These are phyloP conservation scores for Lophius piscatorius DNA, from an alignment of 2,113 vertebrate genomes.

Conservation along the genomic window DNA sequence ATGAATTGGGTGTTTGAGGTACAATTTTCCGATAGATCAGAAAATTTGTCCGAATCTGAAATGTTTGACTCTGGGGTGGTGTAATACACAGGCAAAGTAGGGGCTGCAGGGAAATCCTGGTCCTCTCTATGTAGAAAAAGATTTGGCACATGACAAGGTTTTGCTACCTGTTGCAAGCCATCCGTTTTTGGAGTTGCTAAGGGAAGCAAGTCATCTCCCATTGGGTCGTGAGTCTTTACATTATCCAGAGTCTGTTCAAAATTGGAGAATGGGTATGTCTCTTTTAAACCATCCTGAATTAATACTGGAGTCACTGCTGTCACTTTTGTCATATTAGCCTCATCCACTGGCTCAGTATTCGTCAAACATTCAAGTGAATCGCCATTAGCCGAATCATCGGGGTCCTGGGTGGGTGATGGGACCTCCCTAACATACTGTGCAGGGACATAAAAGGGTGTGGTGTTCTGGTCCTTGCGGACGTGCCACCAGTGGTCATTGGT, in stretches of 20 bases:
- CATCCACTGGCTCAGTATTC: neutral
- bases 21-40: neutral
- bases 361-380: constrained; percentile 6
- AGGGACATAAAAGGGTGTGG: constrained; percentile 88
- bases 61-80: constrained; percentile 55
- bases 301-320: neutral
- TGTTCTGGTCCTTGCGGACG: constrained; percentile 78
- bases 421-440: constrained; percentile 89
- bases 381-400: neutral
- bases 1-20: rapidly evolving
- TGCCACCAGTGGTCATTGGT: constrained; percentile 95
- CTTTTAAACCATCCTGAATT: neutral
- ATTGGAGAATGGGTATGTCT: constrained; percentile 51
- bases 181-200: neutral
- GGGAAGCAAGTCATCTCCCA: neutral
- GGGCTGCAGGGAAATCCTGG: constrained; percentile 28
- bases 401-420: constrained; percentile 6
- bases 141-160: constrained; percentile 1
- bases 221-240: neutral
- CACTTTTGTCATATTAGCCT: neutral
- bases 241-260: constrained; percentile 23
- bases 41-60: neutral
- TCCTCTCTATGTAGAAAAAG: neutral
- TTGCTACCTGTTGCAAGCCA: neutral
- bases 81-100: constrained; percentile 55